Conservation (phyloP, 2,797 vertebrate genomes). For the Prionace glauca region DNA sequence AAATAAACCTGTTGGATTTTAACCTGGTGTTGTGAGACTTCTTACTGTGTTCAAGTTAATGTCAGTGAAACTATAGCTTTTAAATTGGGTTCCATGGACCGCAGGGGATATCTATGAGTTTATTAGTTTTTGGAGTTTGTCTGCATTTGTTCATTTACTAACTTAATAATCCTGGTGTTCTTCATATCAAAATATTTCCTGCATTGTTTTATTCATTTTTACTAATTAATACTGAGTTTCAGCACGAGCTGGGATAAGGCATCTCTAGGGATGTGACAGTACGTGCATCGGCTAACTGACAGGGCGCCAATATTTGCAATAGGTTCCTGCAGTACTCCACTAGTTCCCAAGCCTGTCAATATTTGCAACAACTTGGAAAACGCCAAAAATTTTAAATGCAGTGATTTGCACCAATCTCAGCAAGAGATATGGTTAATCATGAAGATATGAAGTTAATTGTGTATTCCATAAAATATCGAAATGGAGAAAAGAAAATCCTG, state of each 20-base stretch:
- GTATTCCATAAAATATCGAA: neutral
- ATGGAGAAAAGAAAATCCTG: neutral
- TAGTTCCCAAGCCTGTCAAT: neutral
- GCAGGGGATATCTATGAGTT: neutral
- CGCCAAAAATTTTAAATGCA: neutral
- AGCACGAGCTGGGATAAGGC: neutral
- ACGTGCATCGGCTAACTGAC: neutral
- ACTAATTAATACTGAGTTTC: neutral
- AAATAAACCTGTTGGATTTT: too few relatives aligned
- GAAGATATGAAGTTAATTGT: neutral
- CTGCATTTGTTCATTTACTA: neutral
- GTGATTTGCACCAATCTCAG: neutral
- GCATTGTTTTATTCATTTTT: neutral
- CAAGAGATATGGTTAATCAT: neutral
- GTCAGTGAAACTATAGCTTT: neutral
- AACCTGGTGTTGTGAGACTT: too few relatives aligned
- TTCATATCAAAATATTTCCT: neutral
- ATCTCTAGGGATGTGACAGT: neutral
- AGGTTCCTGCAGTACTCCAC: neutral
- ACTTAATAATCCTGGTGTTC: neutral
- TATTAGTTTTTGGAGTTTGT: neutral
- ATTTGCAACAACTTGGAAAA: neutral
- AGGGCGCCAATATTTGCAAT: neutral
- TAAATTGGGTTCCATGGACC: neutral
- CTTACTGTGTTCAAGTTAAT: neutral